A percentile compares a stretch with the other conserved stretches of the same genome.
Conservation (phyloP, 2,113 vertebrate species). For the Etia nguti region DNA sequence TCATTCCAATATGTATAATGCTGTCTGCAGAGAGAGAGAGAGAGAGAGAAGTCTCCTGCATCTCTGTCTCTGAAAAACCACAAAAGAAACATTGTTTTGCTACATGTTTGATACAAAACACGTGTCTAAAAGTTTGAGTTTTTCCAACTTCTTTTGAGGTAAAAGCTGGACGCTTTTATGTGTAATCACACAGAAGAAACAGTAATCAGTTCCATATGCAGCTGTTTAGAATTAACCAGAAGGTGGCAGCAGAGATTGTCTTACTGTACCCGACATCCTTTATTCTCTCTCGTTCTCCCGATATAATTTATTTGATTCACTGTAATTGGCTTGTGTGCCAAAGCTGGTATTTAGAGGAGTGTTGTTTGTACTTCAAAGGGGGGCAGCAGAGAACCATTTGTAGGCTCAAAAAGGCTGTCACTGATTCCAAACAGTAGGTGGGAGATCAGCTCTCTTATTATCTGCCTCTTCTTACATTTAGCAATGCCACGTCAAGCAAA, state of each 20-base stretch:
- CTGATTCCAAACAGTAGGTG: not conserved
- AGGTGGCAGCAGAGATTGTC: conserved; percentile 18
- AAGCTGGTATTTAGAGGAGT: not conserved
- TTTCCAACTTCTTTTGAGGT: not conserved
- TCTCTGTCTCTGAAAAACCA: not conserved
- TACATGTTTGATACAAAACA: not conserved
- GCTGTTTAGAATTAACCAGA: not conserved
- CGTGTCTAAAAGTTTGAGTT: not conserved
- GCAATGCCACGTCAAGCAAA: not conserved
- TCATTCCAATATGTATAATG: conserved; percentile 4
- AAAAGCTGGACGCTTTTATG: not conserved
- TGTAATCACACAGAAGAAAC: not conserved
- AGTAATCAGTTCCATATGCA: conserved; percentile 16
- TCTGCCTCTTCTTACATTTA: not conserved
- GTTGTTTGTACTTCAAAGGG: not conserved
- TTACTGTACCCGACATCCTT: not conserved
- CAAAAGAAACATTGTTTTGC: not conserved
- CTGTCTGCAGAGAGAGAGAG: not conserved
- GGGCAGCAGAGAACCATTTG: conserved; percentile 26
- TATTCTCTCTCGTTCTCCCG: not conserved
- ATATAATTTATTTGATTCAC: not conserved
- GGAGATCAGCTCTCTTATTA: not conserved
- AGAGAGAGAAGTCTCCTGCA: not conserved
- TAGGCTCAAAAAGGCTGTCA: not conserved
- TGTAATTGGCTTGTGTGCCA: not conserved